Conservation (phyloP, 2,113 vertebrate genomes). For the Microcebus jonahi region DNA sequence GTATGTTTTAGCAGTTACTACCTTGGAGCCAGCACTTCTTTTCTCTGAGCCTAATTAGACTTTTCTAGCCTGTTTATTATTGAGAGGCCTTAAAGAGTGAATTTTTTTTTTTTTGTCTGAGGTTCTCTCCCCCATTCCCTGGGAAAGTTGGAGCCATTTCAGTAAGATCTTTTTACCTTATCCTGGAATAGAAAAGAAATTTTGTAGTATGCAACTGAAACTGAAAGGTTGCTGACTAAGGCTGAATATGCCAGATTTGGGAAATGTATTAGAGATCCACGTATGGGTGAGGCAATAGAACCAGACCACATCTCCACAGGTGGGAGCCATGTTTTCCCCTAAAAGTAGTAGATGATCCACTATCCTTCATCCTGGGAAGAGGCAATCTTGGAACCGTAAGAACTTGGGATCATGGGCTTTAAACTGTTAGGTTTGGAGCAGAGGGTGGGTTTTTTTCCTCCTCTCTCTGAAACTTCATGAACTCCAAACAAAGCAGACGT, state of each 20-base stretch:
- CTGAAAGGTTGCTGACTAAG: neutral
- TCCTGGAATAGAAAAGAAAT: neutral
- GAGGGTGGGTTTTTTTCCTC: neutral
- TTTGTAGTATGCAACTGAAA: neutral
- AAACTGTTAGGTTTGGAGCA: neutral
- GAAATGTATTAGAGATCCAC: neutral
- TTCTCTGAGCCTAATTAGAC: neutral
- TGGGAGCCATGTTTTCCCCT: neutral
- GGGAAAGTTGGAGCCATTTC: neutral
- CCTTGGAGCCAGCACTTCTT: neutral
- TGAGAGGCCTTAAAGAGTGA: neutral
- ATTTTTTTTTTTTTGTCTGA: neutral
- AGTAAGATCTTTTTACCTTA: neutral
- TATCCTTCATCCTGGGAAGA: neutral
- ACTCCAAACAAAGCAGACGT: neutral
- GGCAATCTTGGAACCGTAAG: neutral
- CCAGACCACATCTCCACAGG: neutral
- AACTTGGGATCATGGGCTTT: neutral
- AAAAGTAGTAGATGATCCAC: neutral
- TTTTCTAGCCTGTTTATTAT: neutral
- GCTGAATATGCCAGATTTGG: neutral
- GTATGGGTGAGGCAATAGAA: neutral
- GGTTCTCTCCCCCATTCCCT: fast-evolving
- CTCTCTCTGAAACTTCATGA: neutral
- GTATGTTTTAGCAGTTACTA: neutral